These are phyloP conservation scores for Mamestra brassicae DNA, from an alignment of 2,888 invertebrate species.

Conservation along the genomic window DNA sequence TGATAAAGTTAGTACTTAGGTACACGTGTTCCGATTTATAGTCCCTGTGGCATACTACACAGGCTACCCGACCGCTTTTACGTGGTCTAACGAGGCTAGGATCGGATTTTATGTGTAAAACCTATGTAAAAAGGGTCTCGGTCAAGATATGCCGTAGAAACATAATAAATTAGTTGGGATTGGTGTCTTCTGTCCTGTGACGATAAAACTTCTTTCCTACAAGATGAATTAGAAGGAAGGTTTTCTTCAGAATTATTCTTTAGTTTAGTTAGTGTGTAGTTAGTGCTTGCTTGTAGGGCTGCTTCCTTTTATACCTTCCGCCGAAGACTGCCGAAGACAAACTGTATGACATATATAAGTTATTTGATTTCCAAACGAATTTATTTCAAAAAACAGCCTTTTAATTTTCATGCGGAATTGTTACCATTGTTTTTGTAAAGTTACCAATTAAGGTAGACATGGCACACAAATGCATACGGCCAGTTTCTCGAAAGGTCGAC, in stretches of 20 bases:
- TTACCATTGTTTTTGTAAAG: slow-evolving; percentile 60
- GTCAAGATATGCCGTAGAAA: slow-evolving; percentile 17
- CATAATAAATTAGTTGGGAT: slow-evolving; percentile 42
- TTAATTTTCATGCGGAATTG: slow-evolving; percentile 60
- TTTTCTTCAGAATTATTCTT: background rate
- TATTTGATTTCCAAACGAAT: slow-evolving; percentile 56
- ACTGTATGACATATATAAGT: slow-evolving; percentile 4
- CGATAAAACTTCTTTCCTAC: background rate
- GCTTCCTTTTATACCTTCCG: too few species aligned
- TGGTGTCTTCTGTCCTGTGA: background rate
- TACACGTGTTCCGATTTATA: slow-evolving; percentile 44
- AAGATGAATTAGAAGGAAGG: slow-evolving; percentile 3
- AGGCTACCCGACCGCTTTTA: slow-evolving; percentile 23
- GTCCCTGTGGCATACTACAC: slow-evolving; percentile 19
- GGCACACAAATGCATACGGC: background rate
- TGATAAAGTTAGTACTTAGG: slow-evolving; percentile 16
- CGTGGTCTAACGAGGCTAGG: slow-evolving; percentile 28
- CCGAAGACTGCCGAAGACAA: too few species aligned
- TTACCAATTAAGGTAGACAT: slow-evolving; percentile 38
- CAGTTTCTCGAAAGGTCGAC: background rate
- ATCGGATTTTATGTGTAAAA: slow-evolving; percentile 26
- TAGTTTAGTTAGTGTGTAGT: too few species aligned
- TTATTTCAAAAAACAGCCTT: background rate
- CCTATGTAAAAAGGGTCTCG: slow-evolving; percentile 39
- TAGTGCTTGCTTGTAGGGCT: slow-evolving; percentile 44